A percentile compares a stretch with the other conserved stretches of the same genome.
Evolutionary conservation across 2,113 vertebrate species (phyloP).

Genomic region (Pontoporia blainvillei): DNA sequence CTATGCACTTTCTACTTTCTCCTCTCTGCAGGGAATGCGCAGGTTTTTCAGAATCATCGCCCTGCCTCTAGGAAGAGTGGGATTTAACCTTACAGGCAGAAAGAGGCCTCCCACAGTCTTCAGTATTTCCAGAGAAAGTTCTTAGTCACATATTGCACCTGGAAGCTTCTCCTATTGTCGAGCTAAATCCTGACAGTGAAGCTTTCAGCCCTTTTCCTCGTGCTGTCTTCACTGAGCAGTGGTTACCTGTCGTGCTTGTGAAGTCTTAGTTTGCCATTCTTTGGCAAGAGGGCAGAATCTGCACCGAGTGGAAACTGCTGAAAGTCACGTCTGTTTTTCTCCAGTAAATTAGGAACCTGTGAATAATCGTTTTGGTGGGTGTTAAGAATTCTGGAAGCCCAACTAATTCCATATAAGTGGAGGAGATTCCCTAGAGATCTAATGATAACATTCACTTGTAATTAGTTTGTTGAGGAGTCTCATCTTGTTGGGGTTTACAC

Average conservation of each 20-base stretch:
- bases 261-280: background rate
- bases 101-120: background rate
- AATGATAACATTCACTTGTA: constrained; percentile 31
- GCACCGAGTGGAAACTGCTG: background rate
- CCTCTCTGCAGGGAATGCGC: background rate
- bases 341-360: background rate
- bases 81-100: background rate
- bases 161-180: background rate
- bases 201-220: background rate
- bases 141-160: background rate
- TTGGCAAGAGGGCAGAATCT: background rate
- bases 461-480: constrained; percentile 19
- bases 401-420: background rate
- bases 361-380: constrained; percentile 22
- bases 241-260: background rate
- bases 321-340: background rate
- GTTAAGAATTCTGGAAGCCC: background rate
- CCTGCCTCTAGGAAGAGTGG: background rate
- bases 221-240: background rate
- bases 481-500: constrained; percentile 47
- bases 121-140: constrained; percentile 10
- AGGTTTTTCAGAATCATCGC: background rate
- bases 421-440: background rate
- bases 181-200: background rate
- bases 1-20: background rate